Evolutionary conservation across 2,888 invertebrate genomes (phyloP).

Genomic region (Morpho deidamia): DNA sequence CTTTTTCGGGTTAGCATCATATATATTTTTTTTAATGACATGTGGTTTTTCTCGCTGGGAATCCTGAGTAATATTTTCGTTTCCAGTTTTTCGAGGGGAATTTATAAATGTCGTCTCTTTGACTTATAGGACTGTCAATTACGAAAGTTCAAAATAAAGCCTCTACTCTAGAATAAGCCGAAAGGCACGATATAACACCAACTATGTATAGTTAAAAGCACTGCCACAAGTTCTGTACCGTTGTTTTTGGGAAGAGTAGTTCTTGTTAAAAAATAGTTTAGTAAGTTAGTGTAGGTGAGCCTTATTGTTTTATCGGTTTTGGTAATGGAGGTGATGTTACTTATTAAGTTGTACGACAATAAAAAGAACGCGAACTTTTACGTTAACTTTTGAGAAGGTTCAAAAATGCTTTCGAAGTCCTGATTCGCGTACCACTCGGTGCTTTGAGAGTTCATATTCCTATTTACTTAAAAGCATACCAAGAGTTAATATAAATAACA

Average conservation of each 20-base stretch:
- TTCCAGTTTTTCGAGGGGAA: background rate
- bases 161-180: conserved; percentile 16
- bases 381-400: no score
- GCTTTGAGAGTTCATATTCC: no score
- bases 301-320: conserved; percentile 18
- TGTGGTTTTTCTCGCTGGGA: no score
- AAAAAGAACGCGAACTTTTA: no score
- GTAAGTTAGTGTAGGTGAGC: conserved; percentile 28
- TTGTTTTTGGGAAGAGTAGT: conserved; percentile 26
- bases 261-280: conserved; percentile 23
- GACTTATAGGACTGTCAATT: conserved; percentile 25
- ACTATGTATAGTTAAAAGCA: conserved; percentile 29
- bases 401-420: no score
- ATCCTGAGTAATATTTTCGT: no score
- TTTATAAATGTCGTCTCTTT: background rate
- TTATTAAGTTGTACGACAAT: background rate
- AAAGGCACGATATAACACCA: conserved; percentile 31
- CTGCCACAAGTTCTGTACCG: conserved; percentile 35
- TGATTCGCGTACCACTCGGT: no score
- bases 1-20: no score
- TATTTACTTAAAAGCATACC: no score
- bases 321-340: background rate
- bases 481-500: no score
- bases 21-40: no score
- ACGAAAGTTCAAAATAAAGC: conserved; percentile 32